Percentiles rank a stretch among this genome's conserved stretches.
phyloP scores from a whole-genome alignment of 2,797 vertebrate genomes.

The Myiotriccus ornatus region DNA sequence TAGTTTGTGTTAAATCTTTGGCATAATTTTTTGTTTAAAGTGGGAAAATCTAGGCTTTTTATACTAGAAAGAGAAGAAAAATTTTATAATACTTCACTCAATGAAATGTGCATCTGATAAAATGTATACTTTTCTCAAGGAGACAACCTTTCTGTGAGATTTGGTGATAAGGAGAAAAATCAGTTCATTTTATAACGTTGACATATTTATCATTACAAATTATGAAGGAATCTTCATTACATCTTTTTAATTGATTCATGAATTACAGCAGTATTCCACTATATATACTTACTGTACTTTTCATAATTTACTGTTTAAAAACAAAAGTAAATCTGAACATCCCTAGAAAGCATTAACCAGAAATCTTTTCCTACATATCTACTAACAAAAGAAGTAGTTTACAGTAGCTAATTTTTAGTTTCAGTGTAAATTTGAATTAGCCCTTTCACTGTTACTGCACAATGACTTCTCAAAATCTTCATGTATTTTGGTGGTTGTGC shows the following conservation, averaged over 20 bases:
- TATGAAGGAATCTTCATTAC: not conserved
- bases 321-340: not conserved
- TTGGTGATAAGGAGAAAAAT: not conserved
- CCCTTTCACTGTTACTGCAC: not conserved
- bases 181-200: not conserved
- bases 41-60: not conserved
- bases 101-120: not conserved
- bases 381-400: not conserved
- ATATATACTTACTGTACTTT: not conserved
- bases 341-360: not conserved
- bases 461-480: not conserved
- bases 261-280: not conserved
- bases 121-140: not conserved
- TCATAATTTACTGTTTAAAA: not conserved
- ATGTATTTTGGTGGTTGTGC: not conserved
- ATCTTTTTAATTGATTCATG: not conserved
- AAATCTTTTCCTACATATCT: not conserved
- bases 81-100: not conserved
- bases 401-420: not conserved
- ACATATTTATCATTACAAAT: not conserved
- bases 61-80: not conserved
- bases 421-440: not conserved
- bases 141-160: not conserved
- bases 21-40: not conserved
- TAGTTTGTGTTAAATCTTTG: not conserved